Percentiles rank a stretch among this genome's conserved stretches.
phyloP scores from a whole-genome alignment of 2,797 vertebrate species.

The Coluber constrictor region DNA sequence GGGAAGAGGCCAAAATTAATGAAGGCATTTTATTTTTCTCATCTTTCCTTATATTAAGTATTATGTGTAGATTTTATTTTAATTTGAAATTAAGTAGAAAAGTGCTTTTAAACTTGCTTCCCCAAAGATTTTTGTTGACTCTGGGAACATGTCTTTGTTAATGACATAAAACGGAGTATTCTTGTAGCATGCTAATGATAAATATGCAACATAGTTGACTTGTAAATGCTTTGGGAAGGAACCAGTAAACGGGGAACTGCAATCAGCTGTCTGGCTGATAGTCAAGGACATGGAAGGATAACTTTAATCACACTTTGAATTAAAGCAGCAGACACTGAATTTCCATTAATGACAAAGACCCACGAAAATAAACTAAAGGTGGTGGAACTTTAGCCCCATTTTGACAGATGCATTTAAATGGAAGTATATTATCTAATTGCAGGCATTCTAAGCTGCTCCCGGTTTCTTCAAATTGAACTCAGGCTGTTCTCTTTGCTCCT shows the following conservation, averaged over 20 bases:
- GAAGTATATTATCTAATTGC: constrained; percentile 58
- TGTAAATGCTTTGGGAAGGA: constrained; percentile 59
- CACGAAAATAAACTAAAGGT: constrained; percentile 45
- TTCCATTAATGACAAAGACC: constrained; percentile 42
- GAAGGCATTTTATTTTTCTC: fast-evolving
- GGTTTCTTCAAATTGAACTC: constrained; percentile 60
- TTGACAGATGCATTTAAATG: constrained; percentile 50
- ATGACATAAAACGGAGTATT: fast-evolving
- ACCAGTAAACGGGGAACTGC: constrained; percentile 38
- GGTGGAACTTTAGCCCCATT: constrained; percentile 47
- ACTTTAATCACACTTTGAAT: not conserved
- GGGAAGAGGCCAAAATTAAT: not conserved
- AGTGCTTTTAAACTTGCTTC: not conserved
- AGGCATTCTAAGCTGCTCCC: constrained; percentile 61
- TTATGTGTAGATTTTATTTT: not conserved
- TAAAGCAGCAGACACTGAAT: constrained; percentile 18
- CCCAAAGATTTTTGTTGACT: not conserved
- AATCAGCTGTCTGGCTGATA: constrained; percentile 35
- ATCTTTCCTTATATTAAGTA: fast-evolving
- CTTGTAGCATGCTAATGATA: constrained; percentile 44
- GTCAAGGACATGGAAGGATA: constrained; percentile 17
- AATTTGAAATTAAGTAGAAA: not conserved
- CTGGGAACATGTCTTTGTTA: not conserved
- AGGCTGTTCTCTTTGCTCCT: constrained; percentile 56
- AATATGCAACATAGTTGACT: constrained; percentile 62